Evolutionary conservation across 1,140 invertebrate genomes (phyloP), one percentile per base, ranked within the genome.

Genomic region (Octopus bimaculoides): DNA sequence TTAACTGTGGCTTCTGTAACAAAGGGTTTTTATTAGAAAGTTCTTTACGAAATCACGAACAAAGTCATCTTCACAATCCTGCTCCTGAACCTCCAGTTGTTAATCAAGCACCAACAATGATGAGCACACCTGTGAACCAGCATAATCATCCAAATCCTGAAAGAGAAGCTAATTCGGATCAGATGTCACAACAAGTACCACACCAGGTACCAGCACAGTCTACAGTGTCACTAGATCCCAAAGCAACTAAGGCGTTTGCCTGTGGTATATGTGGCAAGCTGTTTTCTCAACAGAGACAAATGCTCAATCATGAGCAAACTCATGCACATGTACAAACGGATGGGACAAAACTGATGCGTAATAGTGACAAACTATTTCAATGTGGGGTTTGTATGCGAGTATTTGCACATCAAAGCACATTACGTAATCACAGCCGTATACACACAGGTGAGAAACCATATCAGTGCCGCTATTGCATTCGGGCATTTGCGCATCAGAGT

Each of bases 321-420:
- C 9, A 71, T 6, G 26, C 26, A 41, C 66, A 71, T 20, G 26
- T 6, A 8, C 17, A 71, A 14, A 17, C 14, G 6, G 66, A 71
- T 71, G 66, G 66, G 5, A 14, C 17, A 6, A 20, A n/a, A 9
- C 66, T 20, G 26, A 71, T 17, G 14, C 66, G 66, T n/a, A 71
- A 71, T 20, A 71, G 66, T 14, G 66, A 71, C 17, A 71, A 14
- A 71, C 66, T 71, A n/a, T 71, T n/a, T 20, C 17, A 71, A 5
- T 96, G 96, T 0, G 90, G 96, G 17, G 96, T 96, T 0, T 96
- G 95, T 75, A 52, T 66, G 6, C 81, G 81, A 54, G 69, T 26
- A 3, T 81, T 81, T 52, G 66, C 76, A 6, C 74, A 54, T 7
- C 77, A 78, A 61, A 61, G 56, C 69, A 77, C 78, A 7, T 77